These are phyloP conservation scores for Tylochromis polylepis DNA, from an alignment of 2,113 vertebrate species.

Conservation along the genomic window DNA sequence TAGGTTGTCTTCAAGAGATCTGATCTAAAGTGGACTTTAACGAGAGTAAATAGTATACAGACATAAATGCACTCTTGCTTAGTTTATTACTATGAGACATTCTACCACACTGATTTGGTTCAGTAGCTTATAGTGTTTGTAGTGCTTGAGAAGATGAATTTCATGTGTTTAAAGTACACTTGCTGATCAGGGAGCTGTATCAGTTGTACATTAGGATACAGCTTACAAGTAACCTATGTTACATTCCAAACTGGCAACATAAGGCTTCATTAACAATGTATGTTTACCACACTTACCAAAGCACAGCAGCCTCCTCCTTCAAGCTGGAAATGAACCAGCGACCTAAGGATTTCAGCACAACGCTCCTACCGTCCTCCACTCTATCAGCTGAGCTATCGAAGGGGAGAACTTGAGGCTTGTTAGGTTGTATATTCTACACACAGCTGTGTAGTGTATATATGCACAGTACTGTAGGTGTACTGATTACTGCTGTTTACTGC, in stretches of 20 bases:
- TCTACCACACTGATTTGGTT: neutral
- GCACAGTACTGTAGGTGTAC: neutral
- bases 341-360: neutral
- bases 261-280: neutral
- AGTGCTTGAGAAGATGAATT: neutral
- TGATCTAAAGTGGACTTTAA: neutral
- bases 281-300: neutral
- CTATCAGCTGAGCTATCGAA: conserved; percentile 92
- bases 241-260: neutral
- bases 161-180: too few relatives aligned
- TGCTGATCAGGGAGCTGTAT: too few relatives aligned
- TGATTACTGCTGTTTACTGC: neutral
- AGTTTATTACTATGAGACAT: neutral
- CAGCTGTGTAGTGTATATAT: neutral
- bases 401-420: accelerated
- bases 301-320: neutral
- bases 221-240: accelerated
- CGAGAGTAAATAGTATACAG: neutral
- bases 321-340: neutral
- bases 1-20: neutral
- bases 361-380: conserved; percentile 83
- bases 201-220: neutral
- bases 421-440: neutral
- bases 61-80: neutral
- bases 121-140: neutral